A percentile compares a stretch with the other conserved stretches of the same genome.
Evolutionary conservation across 2,797 vertebrate genomes (phyloP).

Genomic region (Carduelis carduelis): DNA sequence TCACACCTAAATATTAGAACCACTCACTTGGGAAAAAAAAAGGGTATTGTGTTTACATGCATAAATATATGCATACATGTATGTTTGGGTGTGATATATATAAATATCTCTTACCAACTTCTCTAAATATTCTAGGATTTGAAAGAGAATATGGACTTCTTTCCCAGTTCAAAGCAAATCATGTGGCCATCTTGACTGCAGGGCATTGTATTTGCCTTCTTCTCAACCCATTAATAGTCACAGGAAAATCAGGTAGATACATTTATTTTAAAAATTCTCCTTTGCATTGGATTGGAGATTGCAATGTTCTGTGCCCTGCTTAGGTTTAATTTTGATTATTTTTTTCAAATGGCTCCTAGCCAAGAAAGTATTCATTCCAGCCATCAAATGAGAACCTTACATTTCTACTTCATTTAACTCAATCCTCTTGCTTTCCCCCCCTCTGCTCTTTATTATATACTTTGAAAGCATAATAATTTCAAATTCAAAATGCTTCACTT

Average conservation of each 20-base stretch:
- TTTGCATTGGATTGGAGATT: not conserved
- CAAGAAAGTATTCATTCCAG: not conserved
- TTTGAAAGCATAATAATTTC: not conserved
- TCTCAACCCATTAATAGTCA: not conserved
- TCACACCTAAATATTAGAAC: not conserved
- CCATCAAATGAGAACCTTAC: not conserved
- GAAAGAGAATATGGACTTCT: not conserved
- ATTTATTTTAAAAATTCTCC: not conserved
- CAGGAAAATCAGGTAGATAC: not conserved
- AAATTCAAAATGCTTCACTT: not conserved
- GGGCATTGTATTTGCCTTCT: not conserved
- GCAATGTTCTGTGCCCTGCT: not conserved
- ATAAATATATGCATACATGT: not conserved
- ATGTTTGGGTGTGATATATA: fast-evolving
- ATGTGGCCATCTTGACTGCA: not conserved
- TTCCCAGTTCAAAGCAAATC: not conserved
- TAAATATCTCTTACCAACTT: not conserved
- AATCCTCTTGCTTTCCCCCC: not conserved
- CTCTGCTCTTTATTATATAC: not conserved
- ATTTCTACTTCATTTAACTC: not conserved
- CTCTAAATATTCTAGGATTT: not conserved
- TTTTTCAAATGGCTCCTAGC: not conserved
- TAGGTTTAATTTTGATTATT: not conserved
- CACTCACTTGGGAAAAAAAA: not conserved
- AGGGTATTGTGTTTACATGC: not conserved